Evolutionary conservation across 2,888 invertebrate genomes (phyloP).

Genomic region (Nemotelus pantherinus): DNA sequence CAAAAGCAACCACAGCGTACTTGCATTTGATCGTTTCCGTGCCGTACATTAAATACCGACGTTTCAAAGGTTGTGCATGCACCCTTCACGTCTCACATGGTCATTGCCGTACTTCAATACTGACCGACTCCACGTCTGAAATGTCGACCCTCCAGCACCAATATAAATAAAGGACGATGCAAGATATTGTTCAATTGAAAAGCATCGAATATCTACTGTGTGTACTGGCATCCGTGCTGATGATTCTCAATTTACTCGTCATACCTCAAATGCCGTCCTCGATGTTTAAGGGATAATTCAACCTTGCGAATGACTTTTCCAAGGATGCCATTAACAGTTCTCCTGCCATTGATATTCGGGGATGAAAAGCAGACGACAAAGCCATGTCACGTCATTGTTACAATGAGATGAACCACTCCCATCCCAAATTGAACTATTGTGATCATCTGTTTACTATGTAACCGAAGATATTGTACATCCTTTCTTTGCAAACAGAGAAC

Average conservation of each 20-base stretch:
- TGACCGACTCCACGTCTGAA: neutral
- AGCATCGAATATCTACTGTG: constrained; percentile 33
- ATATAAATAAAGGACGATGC: constrained; percentile 27
- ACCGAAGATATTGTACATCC: constrained; percentile 28
- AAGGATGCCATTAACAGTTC: constrained; percentile 42
- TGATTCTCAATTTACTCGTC: constrained; percentile 18
- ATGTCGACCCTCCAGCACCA: neutral
- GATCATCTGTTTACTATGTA: constrained; percentile 28
- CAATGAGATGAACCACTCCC: constrained; percentile 33
- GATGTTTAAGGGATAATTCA: constrained; percentile 37
- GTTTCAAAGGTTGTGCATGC: too few relatives aligned
- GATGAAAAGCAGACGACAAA: constrained; percentile 43
- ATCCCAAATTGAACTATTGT: constrained; percentile 40
- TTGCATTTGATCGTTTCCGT: too few relatives aligned
- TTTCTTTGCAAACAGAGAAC: neutral
- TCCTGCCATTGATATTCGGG: constrained; percentile 38
- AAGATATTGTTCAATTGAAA: constrained; percentile 39
- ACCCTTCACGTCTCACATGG: neutral
- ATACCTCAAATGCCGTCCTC: constrained; percentile 21
- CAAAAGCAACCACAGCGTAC: too few relatives aligned
- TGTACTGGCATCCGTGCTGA: constrained; percentile 3
- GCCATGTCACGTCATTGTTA: constrained; percentile 40
- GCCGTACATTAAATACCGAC: too few relatives aligned
- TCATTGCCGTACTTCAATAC: neutral
- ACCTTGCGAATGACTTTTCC: constrained; percentile 41